phyloP scores from a whole-genome alignment of 2,797 vertebrate genomes.

The Poeciliopsis turneri region DNA sequence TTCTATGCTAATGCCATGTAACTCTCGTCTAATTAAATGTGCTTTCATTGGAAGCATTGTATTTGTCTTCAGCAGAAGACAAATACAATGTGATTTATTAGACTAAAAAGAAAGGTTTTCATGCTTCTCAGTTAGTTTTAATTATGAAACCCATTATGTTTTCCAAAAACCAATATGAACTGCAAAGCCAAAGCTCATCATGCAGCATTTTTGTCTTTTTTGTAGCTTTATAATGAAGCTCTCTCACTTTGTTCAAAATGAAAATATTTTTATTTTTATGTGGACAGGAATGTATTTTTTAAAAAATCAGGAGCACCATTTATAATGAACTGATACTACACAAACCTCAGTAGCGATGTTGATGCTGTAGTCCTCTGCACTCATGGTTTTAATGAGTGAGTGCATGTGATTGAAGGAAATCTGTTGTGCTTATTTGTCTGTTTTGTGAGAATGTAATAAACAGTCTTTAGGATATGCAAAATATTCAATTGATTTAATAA shows the following conservation, averaged over 20 bases:
- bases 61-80: background rate
- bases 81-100: background rate
- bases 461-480: background rate
- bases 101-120: background rate
- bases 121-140: background rate
- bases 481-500: background rate
- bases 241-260: background rate
- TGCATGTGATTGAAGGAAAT: background rate
- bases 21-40: background rate
- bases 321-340: background rate
- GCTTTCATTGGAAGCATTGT: background rate
- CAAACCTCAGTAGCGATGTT: background rate
- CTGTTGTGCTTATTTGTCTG: background rate
- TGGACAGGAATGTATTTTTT: background rate
- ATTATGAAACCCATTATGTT: background rate
- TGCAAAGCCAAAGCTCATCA: background rate
- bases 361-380: background rate
- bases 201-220: background rate
- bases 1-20: conserved; percentile 21
- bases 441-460: background rate
- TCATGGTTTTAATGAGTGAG: background rate
- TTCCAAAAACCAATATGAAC: background rate
- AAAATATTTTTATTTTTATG: background rate
- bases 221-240: background rate
- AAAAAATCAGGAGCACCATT: background rate